phyloP scores from a whole-genome alignment of 2,888 invertebrate species.

The Hydriomena furcata region DNA sequence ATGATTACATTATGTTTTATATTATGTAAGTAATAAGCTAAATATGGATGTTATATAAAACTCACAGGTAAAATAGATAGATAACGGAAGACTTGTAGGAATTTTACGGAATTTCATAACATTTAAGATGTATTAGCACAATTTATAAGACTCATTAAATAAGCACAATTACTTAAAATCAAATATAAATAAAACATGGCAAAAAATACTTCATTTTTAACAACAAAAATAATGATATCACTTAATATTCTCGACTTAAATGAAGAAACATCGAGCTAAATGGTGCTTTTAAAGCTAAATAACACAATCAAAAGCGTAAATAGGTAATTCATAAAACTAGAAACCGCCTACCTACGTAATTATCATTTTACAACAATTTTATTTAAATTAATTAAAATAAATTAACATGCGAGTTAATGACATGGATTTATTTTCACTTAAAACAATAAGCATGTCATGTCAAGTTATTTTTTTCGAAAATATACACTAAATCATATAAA shows the following conservation, averaged over 20 bases:
- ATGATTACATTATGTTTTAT: constrained; percentile 5
- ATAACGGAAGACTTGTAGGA: constrained; percentile 17
- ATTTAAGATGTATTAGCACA: not conserved
- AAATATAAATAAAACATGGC: constrained; percentile 12
- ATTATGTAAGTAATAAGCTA: constrained; percentile 1
- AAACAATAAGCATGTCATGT: constrained; percentile 21
- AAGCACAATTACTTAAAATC: not conserved
- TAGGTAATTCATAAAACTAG: not conserved
- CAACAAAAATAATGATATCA: constrained; percentile 28
- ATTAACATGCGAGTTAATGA: constrained; percentile 3
- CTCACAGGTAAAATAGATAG: constrained; percentile 22
- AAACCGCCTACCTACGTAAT: not conserved
- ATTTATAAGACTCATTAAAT: not conserved
- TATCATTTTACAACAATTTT: constrained; percentile 10
- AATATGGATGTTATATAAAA: not conserved
- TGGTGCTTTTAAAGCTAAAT: constrained; percentile 19
- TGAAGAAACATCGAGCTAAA: constrained; percentile 24
- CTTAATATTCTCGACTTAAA: constrained; percentile 27
- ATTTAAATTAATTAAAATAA: not conserved
- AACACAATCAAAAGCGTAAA: constrained; percentile 1
- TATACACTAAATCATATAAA: constrained; percentile 9
- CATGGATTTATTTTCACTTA: constrained; percentile 15
- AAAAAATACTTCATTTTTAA: constrained; percentile 17
- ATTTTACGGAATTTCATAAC: constrained; percentile 1
- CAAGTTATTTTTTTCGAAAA: not conserved